Percentiles rank a stretch among this genome's conserved stretches.
Conservation (phyloP, 2,797 vertebrate genomes). For the Melanotaenia nigrans region DNA sequence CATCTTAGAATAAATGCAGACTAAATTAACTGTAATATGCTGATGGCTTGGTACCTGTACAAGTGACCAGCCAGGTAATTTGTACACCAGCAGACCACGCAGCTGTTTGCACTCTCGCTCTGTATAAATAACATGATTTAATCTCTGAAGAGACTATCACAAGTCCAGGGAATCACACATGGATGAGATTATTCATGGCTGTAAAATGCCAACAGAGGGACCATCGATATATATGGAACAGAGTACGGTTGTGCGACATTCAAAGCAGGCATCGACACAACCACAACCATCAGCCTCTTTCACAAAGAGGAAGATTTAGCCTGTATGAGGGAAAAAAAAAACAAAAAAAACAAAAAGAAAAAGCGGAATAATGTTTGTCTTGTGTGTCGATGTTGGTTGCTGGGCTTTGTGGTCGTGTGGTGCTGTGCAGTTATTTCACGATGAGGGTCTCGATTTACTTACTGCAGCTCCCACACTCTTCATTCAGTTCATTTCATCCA, state of each 20-base stretch:
- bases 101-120: slow-evolving; percentile 22
- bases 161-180: slow-evolving; percentile 17
- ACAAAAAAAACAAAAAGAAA: neutral
- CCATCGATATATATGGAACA: slow-evolving; percentile 21
- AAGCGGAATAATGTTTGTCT: slow-evolving; percentile 58
- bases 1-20: slow-evolving; percentile 17
- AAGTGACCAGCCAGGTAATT: slow-evolving; percentile 19
- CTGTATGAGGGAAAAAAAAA: slow-evolving; percentile 28
- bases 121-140: slow-evolving; percentile 25
- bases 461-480: slow-evolving; percentile 79
- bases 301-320: slow-evolving; percentile 47
- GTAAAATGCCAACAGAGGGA: slow-evolving; percentile 25
- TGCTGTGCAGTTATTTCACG: slow-evolving; percentile 75
- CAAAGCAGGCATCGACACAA: slow-evolving; percentile 40
- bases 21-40: neutral
- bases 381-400: slow-evolving; percentile 70
- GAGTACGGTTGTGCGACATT: slow-evolving; percentile 21
- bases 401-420: slow-evolving; percentile 65
- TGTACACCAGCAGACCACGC: slow-evolving; percentile 36
- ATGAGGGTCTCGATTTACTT: slow-evolving; percentile 78
- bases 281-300: slow-evolving; percentile 51
- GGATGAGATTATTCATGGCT: slow-evolving; percentile 24
- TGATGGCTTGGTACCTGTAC: slow-evolving; percentile 15
- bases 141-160: slow-evolving; percentile 10
- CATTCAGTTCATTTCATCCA: slow-evolving; percentile 79